phyloP scores from a whole-genome alignment of 2,113 vertebrate genomes.

The Cryptomyrus ogoouensis region DNA sequence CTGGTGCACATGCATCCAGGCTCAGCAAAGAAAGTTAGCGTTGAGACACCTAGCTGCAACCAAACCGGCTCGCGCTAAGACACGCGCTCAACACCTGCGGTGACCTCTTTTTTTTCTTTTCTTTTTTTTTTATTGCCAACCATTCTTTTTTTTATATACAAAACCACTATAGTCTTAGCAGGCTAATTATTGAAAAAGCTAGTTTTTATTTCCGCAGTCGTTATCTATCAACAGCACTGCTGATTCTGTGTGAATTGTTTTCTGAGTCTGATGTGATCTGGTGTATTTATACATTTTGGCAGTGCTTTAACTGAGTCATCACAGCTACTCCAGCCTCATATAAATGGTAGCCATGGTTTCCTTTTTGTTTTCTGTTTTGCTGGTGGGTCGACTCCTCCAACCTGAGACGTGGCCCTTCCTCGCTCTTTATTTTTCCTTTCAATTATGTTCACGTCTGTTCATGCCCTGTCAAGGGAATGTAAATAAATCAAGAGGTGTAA shows the following conservation, averaged over 20 bases:
- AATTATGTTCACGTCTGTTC: not conserved
- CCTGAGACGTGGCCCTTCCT: not conserved
- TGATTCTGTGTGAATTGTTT: not conserved
- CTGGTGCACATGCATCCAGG: not conserved
- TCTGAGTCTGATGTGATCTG: not conserved
- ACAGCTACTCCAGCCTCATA: not conserved
- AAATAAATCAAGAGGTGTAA: not conserved
- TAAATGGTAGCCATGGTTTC: constrained; percentile 19
- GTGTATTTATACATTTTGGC: constrained; percentile 1
- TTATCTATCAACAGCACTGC: not conserved
- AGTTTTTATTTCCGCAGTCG: not conserved
- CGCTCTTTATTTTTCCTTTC: not conserved
- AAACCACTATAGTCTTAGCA: not conserved
- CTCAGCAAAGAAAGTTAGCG: not conserved
- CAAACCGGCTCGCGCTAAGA: not conserved
- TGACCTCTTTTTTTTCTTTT: not conserved
- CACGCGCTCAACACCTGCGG: not conserved
- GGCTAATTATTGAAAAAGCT: not conserved
- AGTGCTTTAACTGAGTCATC: constrained; percentile 14
- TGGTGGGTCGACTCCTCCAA: not conserved
- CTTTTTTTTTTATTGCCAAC: not conserved
- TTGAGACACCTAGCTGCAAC: not conserved
- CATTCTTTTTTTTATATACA: not conserved
- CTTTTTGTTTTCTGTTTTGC: not conserved
- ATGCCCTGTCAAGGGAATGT: not conserved